Evolutionary conservation across 2,797 vertebrate species (phyloP).

Genomic region (Myotis planiceps): DNA sequence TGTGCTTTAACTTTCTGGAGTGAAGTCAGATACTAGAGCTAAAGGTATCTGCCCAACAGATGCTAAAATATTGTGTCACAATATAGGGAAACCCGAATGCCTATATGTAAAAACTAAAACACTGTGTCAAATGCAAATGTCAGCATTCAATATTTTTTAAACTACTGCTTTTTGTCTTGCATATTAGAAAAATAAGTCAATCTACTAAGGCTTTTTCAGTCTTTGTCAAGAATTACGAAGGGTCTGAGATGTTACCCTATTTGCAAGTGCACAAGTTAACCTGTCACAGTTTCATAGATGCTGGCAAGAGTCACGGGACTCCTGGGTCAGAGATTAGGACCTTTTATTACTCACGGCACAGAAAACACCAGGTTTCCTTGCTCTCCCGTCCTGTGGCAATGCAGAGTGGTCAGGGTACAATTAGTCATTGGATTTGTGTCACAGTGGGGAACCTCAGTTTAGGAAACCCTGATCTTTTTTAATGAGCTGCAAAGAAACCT

Average conservation of each 20-base stretch:
- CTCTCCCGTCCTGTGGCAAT: neutral
- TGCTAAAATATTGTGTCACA: neutral
- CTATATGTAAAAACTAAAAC: neutral
- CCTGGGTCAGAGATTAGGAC: neutral
- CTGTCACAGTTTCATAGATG: neutral
- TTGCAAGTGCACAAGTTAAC: neutral
- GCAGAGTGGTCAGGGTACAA: neutral
- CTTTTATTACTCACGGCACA: neutral
- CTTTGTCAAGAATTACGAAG: neutral
- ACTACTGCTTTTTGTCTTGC: neutral
- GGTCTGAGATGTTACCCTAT: neutral
- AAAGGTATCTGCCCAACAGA: neutral
- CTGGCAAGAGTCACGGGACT: neutral
- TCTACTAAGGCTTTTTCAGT: neutral
- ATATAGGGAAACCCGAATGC: neutral
- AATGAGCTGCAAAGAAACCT: neutral
- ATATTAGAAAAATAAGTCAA: neutral
- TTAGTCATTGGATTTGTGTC: neutral
- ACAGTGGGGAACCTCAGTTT: neutral
- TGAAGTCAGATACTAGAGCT: neutral
- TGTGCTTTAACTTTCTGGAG: slow-evolving; percentile 15
- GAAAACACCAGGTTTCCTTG: neutral
- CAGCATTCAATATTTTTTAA: neutral
- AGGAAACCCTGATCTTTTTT: neutral
- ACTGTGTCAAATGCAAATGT: neutral